A percentile compares a stretch with the other conserved stretches of the same genome.
Evolutionary conservation across 1,140 invertebrate species (phyloP).

Genomic region (Eumeta japonica): DNA sequence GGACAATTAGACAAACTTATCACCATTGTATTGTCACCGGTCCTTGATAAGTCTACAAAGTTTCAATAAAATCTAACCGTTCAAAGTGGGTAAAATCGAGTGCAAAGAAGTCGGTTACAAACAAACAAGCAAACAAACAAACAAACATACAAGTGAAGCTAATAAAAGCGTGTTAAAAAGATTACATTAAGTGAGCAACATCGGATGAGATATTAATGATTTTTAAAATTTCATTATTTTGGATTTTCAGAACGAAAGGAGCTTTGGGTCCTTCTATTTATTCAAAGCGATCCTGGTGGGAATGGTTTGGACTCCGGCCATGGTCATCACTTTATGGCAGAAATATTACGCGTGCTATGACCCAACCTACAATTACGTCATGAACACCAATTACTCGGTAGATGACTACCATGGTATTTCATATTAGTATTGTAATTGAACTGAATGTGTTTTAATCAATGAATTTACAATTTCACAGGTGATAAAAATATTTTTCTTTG

Average conservation of each 20-base stretch:
- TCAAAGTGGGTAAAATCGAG: no score
- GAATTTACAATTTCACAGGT: constrained; percentile 61
- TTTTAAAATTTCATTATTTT: constrained; percentile 9
- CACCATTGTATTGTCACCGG: no score
- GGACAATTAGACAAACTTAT: background rate
- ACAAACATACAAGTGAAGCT: no score
- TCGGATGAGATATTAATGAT: constrained; percentile 3
- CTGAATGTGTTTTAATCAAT: constrained; percentile 4
- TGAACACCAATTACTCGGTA: constrained; percentile 89
- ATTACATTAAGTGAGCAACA: no score
- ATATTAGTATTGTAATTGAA: background rate
- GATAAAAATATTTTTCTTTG: constrained; percentile 86
- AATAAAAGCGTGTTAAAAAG: no score
- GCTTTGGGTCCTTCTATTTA: constrained; percentile 83
- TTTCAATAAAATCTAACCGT: no score
- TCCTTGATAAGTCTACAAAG: no score
- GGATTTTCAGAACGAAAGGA: constrained; percentile 76
- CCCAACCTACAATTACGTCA: constrained; percentile 89
- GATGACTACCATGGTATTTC: no score
- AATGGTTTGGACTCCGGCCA: constrained; percentile 81
- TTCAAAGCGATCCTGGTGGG: constrained; percentile 88
- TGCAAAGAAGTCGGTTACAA: constrained; percentile 1
- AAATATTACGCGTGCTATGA: constrained; percentile 85
- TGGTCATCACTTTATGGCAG: constrained; percentile 86
- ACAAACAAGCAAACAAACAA: no score